phyloP scores from a whole-genome alignment of 2,113 vertebrate genomes.

The Todiramphus saurophagus region DNA sequence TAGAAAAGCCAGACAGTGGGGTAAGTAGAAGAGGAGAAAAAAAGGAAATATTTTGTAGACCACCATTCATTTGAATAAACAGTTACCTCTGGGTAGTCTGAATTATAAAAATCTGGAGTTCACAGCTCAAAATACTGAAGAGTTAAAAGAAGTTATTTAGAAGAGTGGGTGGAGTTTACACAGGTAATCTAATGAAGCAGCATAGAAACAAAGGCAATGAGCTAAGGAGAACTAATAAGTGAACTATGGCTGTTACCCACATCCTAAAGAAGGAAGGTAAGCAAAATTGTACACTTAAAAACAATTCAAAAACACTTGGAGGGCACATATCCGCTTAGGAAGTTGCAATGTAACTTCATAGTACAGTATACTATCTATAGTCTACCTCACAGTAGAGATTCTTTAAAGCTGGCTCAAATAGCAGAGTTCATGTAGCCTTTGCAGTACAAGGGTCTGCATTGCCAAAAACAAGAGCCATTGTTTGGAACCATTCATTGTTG shows the following conservation, averaged over 20 bases:
- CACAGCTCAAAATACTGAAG: neutral
- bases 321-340: neutral
- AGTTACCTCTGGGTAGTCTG: neutral
- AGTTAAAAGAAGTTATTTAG: neutral
- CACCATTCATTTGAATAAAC: neutral
- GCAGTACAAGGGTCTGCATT: neutral
- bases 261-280: neutral
- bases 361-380: neutral
- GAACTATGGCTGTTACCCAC: neutral
- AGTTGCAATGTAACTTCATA: neutral
- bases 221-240: neutral
- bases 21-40: neutral
- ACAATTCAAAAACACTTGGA: neutral
- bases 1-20: neutral
- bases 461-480: accelerated
- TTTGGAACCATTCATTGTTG: accelerated
- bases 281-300: neutral
- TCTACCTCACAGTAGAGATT: neutral
- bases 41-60: neutral
- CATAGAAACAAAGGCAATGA: neutral
- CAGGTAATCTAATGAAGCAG: neutral
- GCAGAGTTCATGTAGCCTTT: neutral
- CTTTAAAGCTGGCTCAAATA: neutral
- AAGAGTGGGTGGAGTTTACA: neutral
- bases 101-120: neutral